Base-by-base conservation (phyloP, 2,113 vertebrate genomes). In the Carollia perspicillata region DNA sequence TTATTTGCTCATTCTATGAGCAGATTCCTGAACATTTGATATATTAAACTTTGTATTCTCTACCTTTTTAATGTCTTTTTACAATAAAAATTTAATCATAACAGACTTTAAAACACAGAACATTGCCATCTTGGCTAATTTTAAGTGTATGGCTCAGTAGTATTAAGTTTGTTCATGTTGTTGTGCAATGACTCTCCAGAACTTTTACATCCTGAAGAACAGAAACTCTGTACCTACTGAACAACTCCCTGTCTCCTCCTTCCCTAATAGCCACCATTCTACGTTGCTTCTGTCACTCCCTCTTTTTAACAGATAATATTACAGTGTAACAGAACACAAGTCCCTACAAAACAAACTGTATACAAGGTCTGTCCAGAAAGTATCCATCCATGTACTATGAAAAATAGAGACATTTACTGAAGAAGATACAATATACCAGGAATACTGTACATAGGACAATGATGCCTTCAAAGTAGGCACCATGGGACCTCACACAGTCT, bases 301-400 rank as follows among this genome's bases (percentile, higher is more conserved):
- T 35, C 9, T 33, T 69, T 72, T 92, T 84, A 53, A 60, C 53
- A 68, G 37, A 71, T 20, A 88, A 18, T n/a, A 44, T 47, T 30
- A 47, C 42, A 74, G 30, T 81, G 33, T 60, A 92, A 94, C 23
- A 88, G 37, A 42, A 95, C 5, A 33, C 22, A 93, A 69, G 8
- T 14, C 14, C 28, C 68, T 84, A 75, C 66, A 87, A 92, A 96
- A 95, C 60, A 93, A 94, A 92, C 49, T 47, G 69, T 35, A 12
- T 22, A 20, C n/a, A 7, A 58, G 23, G 55, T 58, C 22, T 58
- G 55, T 26, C 22, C 55, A 26, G 58, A 28, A 12, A 30, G 9
- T 30, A 63, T 26, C 53, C 58, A 60, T 23, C 58, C 26, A 63
- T 12, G 10, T 28, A 63, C 58, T 63, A 63, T 63, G 58, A 30